Evolutionary conservation across 2,888 invertebrate species (phyloP), one percentile per base, ranked within the genome.

Genomic region (Plagodis pulveraria): DNA sequence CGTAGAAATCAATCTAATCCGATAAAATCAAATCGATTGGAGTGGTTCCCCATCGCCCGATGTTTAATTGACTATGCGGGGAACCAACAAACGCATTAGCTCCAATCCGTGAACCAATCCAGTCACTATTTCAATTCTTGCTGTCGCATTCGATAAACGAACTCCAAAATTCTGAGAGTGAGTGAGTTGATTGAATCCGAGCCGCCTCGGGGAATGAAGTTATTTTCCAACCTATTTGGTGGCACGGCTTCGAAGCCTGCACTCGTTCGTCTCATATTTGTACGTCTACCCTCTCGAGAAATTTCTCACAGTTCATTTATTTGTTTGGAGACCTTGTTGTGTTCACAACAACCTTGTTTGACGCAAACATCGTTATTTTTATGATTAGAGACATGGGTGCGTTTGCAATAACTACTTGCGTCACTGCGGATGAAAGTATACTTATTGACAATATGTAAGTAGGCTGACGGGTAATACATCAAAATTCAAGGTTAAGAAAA

Each of bases 211-310:
- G 89, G 89, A 87, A 84, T 79, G 78, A 81, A 85, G 86, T 87
- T 89, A 89, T 90, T 91, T 91, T 88, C 89, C 90, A 81, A 88
- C 83, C 88, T 89, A 89, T 91, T 89, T 89, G 84, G 83, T 88
- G 81, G 76, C 78, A 75, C 82, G 81, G 83, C 81, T 50, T 48
- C 62, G 63, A 48, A 79, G 74, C 73, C 75, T 77, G 75, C 81
- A 81, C 78, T 76, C 78, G 70, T 74, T 76, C 76, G 70, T 73
- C 75, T 78, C 82, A 77, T 84, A 82, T 87, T 86, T 82, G 83
- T 84, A 66, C 67, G 62, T 77, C 79, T 80, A 74, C 83, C 83
- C 89, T 82, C 86, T 80, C 83, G 87, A 88, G 86, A 87, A 86
- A 87, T 87, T 84, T 80, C 81, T 88, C 87, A 80, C 87, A 85